These are phyloP conservation scores for Pammene aurita DNA, from an alignment of 2,888 invertebrate genomes.

Conservation along the genomic window DNA sequence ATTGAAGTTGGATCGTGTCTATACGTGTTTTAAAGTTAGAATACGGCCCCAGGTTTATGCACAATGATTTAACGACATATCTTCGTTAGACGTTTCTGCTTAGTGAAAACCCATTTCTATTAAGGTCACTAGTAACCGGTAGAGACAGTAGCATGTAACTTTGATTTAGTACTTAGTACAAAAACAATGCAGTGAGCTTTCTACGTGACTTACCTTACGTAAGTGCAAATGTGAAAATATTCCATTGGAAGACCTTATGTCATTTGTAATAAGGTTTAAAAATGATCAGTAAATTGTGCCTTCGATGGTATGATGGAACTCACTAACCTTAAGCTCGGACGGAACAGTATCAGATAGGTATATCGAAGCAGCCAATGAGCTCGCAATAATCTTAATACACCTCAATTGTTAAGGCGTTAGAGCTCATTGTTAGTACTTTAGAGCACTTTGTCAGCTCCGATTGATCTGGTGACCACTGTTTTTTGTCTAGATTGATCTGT, in stretches of 20 bases:
- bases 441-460: too few relatives aligned
- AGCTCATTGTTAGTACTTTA: too few relatives aligned
- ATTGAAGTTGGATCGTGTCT: too few relatives aligned
- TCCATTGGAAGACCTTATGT: not conserved
- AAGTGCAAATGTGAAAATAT: constrained; percentile 26
- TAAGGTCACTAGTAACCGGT: not conserved
- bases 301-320: not conserved
- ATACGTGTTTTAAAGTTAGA: too few relatives aligned
- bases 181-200: constrained; percentile 42
- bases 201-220: constrained; percentile 48
- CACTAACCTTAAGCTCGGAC: not conserved
- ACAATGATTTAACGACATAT: too few relatives aligned
- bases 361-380: too few relatives aligned
- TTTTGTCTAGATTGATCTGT: not conserved
- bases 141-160: constrained; percentile 3
- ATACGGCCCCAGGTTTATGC: too few relatives aligned
- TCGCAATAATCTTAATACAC: too few relatives aligned
- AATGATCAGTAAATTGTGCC: not conserved
- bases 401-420: too few relatives aligned
- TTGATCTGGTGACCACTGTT: too few relatives aligned
- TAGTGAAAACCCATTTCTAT: not conserved
- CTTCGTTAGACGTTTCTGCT: not conserved
- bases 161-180: constrained; percentile 10
- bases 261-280: not conserved
- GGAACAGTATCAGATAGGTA: not conserved